Evolutionary conservation across 1,140 invertebrate species (phyloP), one percentile per base, ranked within the genome.

Genomic region (Fopius arisanus): DNA sequence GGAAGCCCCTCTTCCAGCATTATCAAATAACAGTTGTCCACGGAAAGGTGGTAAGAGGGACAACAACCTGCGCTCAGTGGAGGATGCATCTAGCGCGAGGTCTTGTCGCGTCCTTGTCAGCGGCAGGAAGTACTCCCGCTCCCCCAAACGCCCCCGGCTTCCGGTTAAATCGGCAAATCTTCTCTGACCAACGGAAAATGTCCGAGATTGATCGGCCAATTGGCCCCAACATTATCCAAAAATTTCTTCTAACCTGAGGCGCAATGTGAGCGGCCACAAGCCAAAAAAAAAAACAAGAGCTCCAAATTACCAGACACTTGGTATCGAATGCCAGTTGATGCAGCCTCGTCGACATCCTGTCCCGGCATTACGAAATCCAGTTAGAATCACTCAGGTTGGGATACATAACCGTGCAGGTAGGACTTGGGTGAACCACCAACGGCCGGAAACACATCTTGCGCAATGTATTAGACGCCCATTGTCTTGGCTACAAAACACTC

Each of bases 41-140:
- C 70, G 62, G 70, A 72, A 72, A 72, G 23, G 14, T 28, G 41
- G 70, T 51, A 72, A 72, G 41, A 33, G 68, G 72, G 71, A 76
- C 75, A 73, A 67, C 23, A 71, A 74, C 41, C 68, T 74, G 51
- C 19, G 43, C 82, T 81, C 84, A 87, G 74, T 84, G 81, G 84
- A 86, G 85, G 85, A 86, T 87, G 85, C 85, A 87, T 87, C 80
- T 85, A 77, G 85, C 85, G 85, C 85, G 85, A 87, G 85, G 85
- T 84, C 84, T 80, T 77, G 75, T 43, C 69, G 76, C 78, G 85
- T 87, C 85, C 85, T 87, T 87, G 86, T 79, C 81, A 71, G 75
- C 76, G 82, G 78, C 74, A 83, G 84, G 83, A 87, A 87, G 83
- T 78, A 79, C 72, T 79, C 74, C 78, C 79, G 79, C 76, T 78